A percentile compares a stretch with the other conserved stretches of the same genome.
Evolutionary conservation across 2,797 vertebrate genomes (phyloP).

Genomic region (Rhodeus uyekii): DNA sequence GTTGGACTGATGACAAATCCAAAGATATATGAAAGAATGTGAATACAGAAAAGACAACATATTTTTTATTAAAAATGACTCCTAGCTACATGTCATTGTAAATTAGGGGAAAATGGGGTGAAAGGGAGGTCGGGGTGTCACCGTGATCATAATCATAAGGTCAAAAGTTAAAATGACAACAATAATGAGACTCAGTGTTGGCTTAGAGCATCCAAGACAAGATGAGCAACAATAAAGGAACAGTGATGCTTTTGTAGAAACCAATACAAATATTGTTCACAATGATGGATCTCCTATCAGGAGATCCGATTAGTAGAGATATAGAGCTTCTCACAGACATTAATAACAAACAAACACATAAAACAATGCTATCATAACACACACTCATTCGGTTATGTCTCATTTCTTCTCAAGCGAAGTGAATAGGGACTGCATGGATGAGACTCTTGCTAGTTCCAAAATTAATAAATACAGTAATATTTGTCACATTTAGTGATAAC

Average conservation of each 20-base stretch:
- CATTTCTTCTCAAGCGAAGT: neutral
- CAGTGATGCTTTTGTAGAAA: neutral
- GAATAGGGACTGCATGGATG: neutral
- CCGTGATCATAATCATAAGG: neutral
- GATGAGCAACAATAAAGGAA: neutral
- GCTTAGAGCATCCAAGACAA: neutral
- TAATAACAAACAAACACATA: constrained; percentile 13
- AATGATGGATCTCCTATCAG: neutral
- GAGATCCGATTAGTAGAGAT: neutral
- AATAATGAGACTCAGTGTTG: neutral
- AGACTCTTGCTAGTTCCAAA: neutral
- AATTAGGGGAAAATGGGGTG: neutral
- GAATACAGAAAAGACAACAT: neutral
- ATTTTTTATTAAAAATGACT: neutral
- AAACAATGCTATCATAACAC: neutral
- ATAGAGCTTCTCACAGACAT: neutral
- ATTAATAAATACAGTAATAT: neutral
- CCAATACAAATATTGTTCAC: neutral
- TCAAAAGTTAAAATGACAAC: neutral
- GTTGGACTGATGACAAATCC: neutral
- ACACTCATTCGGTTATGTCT: neutral
- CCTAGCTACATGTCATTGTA: no score
- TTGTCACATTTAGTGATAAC: neutral
- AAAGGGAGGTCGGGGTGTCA: neutral
- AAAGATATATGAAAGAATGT: neutral